Conservation (phyloP, 2,113 vertebrate genomes). For the Passer domesticus region DNA sequence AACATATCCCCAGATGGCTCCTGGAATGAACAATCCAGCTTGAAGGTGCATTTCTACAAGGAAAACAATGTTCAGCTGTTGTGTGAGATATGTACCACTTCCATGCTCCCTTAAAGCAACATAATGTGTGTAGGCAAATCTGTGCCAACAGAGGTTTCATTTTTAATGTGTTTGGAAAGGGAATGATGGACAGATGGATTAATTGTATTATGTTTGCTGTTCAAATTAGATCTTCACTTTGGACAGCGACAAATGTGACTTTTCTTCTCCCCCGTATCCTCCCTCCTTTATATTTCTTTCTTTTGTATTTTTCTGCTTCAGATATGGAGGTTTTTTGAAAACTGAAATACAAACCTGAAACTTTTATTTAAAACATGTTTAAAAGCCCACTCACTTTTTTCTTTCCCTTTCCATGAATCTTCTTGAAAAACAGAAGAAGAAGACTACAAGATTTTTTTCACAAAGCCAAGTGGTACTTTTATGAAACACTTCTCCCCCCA, state of each 20-base stretch:
- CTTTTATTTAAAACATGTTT: neutral
- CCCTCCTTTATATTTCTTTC: neutral
- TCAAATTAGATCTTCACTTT: neutral
- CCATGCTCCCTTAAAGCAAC: neutral
- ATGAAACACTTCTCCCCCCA: neutral
- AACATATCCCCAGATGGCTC: neutral
- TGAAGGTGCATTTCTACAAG: neutral
- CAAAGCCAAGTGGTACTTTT: neutral
- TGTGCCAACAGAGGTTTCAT: neutral
- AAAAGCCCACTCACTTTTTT: neutral
- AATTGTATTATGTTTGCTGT: neutral
- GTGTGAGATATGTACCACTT: neutral
- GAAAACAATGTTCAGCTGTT: neutral
- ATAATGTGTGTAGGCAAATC: neutral
- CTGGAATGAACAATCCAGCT: neutral
- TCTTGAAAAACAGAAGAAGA: neutral
- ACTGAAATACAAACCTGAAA: neutral
- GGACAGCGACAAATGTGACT: neutral
- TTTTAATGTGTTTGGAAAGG: neutral
- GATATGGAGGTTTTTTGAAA: neutral
- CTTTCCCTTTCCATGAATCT: neutral
- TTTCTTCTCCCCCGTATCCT: neutral
- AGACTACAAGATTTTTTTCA: neutral
- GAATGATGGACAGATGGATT: neutral
- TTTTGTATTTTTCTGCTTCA: neutral